A percentile compares a stretch with the other conserved stretches of the same genome.
These are phyloP conservation scores for Coracias cyanogaster DNA, from an alignment of 2,797 vertebrate species.

Conservation along the genomic window DNA sequence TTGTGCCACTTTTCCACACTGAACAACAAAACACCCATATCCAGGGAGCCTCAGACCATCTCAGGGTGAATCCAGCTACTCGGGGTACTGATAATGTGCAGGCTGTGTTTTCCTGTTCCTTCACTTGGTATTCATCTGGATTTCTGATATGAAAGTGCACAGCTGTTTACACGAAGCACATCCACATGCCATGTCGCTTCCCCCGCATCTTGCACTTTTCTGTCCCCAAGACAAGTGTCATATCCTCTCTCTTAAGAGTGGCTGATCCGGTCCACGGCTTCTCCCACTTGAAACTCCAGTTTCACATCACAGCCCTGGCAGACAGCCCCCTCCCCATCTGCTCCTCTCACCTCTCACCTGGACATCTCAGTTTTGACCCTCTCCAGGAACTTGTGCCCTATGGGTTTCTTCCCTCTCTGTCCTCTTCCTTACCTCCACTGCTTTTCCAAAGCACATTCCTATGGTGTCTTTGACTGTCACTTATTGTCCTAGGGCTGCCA, in stretches of 20 bases:
- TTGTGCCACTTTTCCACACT: fast-evolving
- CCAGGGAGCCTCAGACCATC: not conserved
- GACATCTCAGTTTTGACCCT: fast-evolving
- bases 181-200: fast-evolving
- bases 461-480: not conserved
- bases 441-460: not conserved
- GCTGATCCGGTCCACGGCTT: not conserved
- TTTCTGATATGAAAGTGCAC: not conserved
- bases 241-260: not conserved
- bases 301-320: not conserved
- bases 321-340: not conserved
- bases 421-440: not conserved
- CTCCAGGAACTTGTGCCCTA: not conserved
- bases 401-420: not conserved
- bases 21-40: not conserved
- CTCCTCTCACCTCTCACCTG: not conserved
- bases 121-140: fast-evolving
- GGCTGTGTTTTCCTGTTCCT: not conserved
- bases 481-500: not conserved
- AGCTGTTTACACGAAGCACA: not conserved
- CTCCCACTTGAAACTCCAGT: not conserved
- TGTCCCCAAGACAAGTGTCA: fast-evolving
- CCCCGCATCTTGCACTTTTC: not conserved
- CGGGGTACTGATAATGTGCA: not conserved
- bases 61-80: not conserved